These are phyloP conservation scores for Trissolcus basalis DNA, from an alignment of 1,140 invertebrate species.

Conservation along the genomic window DNA sequence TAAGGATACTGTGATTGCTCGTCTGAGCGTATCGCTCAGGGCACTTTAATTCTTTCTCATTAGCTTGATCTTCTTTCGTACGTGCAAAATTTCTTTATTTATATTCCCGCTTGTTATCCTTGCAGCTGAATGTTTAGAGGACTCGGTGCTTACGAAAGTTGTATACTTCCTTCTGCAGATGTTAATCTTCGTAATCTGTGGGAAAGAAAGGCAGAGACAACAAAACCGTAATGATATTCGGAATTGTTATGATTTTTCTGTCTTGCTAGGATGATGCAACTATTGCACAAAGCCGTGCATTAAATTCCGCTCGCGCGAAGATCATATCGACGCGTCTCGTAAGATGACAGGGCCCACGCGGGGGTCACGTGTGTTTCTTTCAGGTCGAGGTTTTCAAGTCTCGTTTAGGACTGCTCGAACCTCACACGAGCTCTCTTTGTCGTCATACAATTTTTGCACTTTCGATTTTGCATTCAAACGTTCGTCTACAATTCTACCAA, in stretches of 20 bases:
- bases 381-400: too few relatives aligned
- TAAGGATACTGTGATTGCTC: constrained; percentile 45
- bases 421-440: background rate
- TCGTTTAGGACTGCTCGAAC: too few relatives aligned
- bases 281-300: constrained; percentile 46
- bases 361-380: too few relatives aligned
- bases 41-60: constrained; percentile 42
- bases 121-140: constrained; percentile 47
- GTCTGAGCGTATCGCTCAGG: constrained; percentile 45
- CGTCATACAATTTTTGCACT: background rate
- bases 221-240: constrained; percentile 54
- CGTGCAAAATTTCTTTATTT: constrained; percentile 39
- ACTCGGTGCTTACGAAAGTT: constrained; percentile 56
- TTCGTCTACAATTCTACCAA: background rate
- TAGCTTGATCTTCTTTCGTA: constrained; percentile 33
- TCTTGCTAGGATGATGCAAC: constrained; percentile 35
- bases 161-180: constrained; percentile 66
- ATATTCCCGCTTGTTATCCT: constrained; percentile 40
- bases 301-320: constrained; percentile 34
- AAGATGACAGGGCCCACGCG: constrained; percentile 13
- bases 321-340: constrained; percentile 30
- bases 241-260: constrained; percentile 58
- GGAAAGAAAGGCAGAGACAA: constrained; percentile 45
- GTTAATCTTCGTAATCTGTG: constrained; percentile 64
- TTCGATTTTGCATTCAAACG: background rate